These are phyloP conservation scores for Ectropis grisescens DNA, from an alignment of 1,140 invertebrate species.

Conservation along the genomic window DNA sequence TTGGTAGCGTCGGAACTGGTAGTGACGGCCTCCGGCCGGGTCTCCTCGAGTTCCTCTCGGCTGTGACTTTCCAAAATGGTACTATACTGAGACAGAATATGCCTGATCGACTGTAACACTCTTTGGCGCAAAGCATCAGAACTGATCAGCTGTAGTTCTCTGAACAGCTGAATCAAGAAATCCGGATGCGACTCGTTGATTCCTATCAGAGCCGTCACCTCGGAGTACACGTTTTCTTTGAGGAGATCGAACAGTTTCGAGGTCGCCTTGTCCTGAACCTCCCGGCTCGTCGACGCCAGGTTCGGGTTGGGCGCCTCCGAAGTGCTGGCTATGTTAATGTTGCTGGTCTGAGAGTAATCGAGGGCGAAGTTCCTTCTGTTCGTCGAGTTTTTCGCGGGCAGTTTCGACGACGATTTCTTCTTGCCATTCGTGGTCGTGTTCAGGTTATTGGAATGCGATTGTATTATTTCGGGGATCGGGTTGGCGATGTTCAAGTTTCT, in stretches of 20 bases:
- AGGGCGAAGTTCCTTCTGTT: conserved; percentile 43
- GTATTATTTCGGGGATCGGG: conserved; percentile 54
- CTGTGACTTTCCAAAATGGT: conserved; percentile 32
- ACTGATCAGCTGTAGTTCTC: conserved; percentile 75
- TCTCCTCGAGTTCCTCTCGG: conserved; percentile 23
- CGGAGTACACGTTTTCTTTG: conserved; percentile 77
- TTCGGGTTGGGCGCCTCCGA: conserved; percentile 51
- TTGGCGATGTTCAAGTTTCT: conserved; percentile 45
- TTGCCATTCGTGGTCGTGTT: conserved; percentile 39
- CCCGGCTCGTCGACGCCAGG: conserved; percentile 47
- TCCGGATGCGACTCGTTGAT: conserved; percentile 78
- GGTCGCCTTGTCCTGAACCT: conserved; percentile 61
- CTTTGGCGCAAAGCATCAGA: conserved; percentile 75
- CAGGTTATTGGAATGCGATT: conserved; percentile 56
- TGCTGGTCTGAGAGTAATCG: conserved; percentile 50
- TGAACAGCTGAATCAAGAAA: conserved; percentile 76
- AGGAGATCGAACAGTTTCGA: conserved; percentile 76
- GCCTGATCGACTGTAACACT: conserved; percentile 73
- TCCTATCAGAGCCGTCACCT: conserved; percentile 77
- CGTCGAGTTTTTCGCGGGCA: conserved; percentile 56
- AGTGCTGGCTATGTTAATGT: conserved; percentile 43
- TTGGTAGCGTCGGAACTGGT: conserved; percentile 24
- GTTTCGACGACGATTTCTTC: conserved; percentile 56
- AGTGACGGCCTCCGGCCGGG: conserved; percentile 20
- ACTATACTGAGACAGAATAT: conserved; percentile 54